Evolutionary conservation across 1,140 invertebrate genomes (phyloP).

Genomic region (Hermatobates lingyangjiaoensis): DNA sequence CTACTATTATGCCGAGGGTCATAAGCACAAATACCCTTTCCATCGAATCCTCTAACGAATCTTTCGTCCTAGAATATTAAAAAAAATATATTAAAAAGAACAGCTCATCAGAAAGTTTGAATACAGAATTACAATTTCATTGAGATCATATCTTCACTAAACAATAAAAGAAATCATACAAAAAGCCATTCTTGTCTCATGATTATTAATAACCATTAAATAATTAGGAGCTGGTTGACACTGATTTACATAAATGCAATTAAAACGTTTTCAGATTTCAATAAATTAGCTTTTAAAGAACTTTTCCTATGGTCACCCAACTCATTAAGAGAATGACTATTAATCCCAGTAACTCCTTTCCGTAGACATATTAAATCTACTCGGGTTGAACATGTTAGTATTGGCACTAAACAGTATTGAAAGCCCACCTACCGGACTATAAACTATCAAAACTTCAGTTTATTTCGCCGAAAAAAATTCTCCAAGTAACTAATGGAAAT

Average conservation of each 20-base stretch:
- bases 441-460: too few relatives aligned
- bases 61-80: slow-evolving; percentile 8
- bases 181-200: not conserved
- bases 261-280: too few relatives aligned
- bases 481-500: too few relatives aligned
- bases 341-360: too few relatives aligned
- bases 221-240: not conserved
- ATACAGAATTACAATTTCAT: not conserved
- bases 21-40: slow-evolving; percentile 74
- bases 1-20: slow-evolving; percentile 87
- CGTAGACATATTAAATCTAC: too few relatives aligned
- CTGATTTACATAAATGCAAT: not conserved
- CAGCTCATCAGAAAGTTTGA: not conserved
- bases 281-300: too few relatives aligned
- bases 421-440: too few relatives aligned
- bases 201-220: not conserved
- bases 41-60: slow-evolving; percentile 45
- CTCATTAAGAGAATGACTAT: too few relatives aligned
- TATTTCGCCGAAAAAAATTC: too few relatives aligned
- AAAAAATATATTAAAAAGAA: not conserved
- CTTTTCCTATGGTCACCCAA: too few relatives aligned
- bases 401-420: too few relatives aligned
- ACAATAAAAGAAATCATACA: not conserved
- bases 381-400: too few relatives aligned
- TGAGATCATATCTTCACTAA: not conserved